Evolutionary conservation across 2,888 invertebrate species (phyloP).

Genomic region (Stratiomys singularior): DNA sequence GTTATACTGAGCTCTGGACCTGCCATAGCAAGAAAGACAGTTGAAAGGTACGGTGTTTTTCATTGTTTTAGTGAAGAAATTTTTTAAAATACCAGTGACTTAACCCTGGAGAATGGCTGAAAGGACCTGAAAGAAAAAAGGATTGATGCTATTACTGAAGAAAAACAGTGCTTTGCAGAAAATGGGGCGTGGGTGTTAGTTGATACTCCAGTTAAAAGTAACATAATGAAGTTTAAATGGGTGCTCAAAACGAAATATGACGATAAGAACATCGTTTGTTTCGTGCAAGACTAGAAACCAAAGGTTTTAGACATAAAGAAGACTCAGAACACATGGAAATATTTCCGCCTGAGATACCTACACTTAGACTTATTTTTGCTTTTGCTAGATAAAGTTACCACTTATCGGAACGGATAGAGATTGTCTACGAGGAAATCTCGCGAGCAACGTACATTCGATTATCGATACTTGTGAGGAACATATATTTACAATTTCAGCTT

Average conservation of each 20-base stretch:
- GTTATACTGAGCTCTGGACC: neutral
- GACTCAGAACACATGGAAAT: neutral
- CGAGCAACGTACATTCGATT: too few species aligned
- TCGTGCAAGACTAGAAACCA: neutral
- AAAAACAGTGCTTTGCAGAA: neutral
- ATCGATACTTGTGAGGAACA: too few species aligned
- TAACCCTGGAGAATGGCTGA: neutral
- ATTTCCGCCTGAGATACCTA: neutral
- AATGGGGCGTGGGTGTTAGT: neutral
- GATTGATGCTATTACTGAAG: neutral
- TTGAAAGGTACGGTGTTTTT: neutral
- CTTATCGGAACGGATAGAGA: neutral
- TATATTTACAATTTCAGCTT: too few species aligned
- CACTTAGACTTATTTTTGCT: neutral
- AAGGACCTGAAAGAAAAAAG: neutral
- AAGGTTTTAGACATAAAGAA: neutral
- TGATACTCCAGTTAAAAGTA: neutral
- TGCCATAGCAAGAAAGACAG: neutral
- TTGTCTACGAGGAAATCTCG: too few species aligned
- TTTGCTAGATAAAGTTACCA: neutral
- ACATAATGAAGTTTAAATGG: neutral
- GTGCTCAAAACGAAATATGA: neutral
- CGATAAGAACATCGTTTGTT: neutral
- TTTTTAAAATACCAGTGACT: neutral
- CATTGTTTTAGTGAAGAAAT: neutral